Evolutionary conservation across 2,888 invertebrate genomes (phyloP).

Genomic region (Epicampocera succincta): DNA sequence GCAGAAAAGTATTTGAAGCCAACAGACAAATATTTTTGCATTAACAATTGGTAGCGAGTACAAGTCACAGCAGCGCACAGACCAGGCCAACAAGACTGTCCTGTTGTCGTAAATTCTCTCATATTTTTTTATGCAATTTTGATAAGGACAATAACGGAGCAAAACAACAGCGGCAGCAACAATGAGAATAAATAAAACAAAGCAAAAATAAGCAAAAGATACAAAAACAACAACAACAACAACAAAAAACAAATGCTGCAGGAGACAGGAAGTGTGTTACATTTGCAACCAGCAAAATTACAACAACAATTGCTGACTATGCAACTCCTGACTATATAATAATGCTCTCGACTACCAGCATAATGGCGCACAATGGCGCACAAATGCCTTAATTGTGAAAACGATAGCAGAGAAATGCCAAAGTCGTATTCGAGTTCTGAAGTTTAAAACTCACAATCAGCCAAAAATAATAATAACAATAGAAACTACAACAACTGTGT

Average conservation of each 20-base stretch:
- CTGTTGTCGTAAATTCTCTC: constrained; percentile 1
- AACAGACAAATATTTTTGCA: constrained; percentile 34
- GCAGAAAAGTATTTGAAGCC: neutral
- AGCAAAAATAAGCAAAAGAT: neutral
- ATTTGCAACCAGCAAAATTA: constrained; percentile 52
- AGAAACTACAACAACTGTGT: constrained; percentile 3
- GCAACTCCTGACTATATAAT: constrained; percentile 19
- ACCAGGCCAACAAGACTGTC: constrained; percentile 11
- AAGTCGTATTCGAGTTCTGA: constrained; percentile 32
- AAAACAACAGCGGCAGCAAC: constrained; percentile 26
- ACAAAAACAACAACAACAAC: constrained; percentile 18
- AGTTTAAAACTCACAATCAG: constrained; percentile 49
- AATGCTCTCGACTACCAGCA: neutral
- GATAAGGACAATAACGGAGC: constrained; percentile 33
- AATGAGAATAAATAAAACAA: constrained; percentile 24
- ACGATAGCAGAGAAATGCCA: neutral
- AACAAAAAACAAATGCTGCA: constrained; percentile 56
- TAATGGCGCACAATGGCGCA: constrained; percentile 24
- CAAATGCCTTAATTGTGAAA: constrained; percentile 20
- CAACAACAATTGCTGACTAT: constrained; percentile 5
- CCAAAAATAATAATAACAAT: constrained; percentile 38
- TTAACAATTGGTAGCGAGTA: constrained; percentile 6
- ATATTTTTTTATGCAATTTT: constrained; percentile 9
- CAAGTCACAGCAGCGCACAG: neutral
- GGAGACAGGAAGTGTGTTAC: constrained; percentile 66